Base-by-base conservation (phyloP, 2,113 vertebrate genomes). In the Jaculus jaculus region DNA sequence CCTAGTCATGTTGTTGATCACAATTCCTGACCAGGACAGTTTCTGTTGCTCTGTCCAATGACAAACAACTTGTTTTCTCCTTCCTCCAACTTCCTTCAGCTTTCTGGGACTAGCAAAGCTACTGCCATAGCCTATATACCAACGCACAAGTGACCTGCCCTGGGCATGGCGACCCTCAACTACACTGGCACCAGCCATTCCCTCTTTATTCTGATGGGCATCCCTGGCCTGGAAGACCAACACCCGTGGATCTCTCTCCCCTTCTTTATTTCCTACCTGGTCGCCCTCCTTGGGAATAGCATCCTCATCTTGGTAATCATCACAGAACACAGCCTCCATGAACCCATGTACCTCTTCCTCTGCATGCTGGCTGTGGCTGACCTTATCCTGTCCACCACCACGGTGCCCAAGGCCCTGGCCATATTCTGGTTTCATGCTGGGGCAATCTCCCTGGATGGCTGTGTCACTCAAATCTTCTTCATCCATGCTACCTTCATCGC, bases 381-480 rank as follows among this genome's bases (percentile, higher is more conserved):
- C 71, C 69, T 96, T 61, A 81, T 89, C 24, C 58, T 97, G 30
- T 91, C 84, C 18, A 86, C 81, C 0, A 73, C 85, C 21, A 89
- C 91, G n/a, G 15, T 84, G 16, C 95, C 92, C 68, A 93, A 92
- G 39, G 73, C 92, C 23, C 65, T 94, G 84, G 89, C 60, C 8
- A 66, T 94, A 68, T 96, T 96, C 58, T 94, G 88, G 42, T 65
- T 96, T 74, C 58, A 75, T 8, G 74, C 68, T 81, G n/a, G 81
- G 37, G 24, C 34, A 0, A 34, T 94, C 37, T 78, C 77, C 37
- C 91, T 92, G 3, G 23, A 91, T 18, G 47, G 77, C 6, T 96
- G 89, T 47, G 65, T 93, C 13, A 18, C 10, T 0, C 16, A 94
- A 42, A 84, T 87, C 23, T 72, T 58, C 69, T 87, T 96, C 78